A percentile compares a stretch with the other conserved stretches of the same genome.
These are phyloP conservation scores for Mus pahari DNA, from an alignment of 2,113 vertebrate species.

Conservation along the genomic window DNA sequence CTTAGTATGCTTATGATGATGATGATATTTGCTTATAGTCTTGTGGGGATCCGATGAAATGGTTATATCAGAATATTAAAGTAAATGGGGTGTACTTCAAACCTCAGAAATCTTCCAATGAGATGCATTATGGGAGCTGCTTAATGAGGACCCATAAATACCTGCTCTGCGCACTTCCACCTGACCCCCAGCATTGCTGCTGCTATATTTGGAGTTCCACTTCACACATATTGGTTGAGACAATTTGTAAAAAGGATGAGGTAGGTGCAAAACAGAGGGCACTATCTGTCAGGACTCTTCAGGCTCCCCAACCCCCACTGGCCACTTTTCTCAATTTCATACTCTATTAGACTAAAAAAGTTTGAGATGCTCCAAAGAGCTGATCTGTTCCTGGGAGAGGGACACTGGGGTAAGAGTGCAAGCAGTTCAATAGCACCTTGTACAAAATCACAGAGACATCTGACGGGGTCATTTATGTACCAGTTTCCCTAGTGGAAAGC, in stretches of 20 bases:
- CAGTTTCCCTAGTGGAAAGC: background rate
- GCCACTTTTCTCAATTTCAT: background rate
- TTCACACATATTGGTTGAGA: constrained; percentile 68
- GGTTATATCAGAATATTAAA: background rate
- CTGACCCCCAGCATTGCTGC: constrained; percentile 26
- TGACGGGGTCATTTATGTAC: background rate
- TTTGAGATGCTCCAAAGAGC: background rate
- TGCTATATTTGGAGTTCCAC: constrained; percentile 62
- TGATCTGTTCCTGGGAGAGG: constrained; percentile 6
- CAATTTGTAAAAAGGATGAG: constrained; percentile 61
- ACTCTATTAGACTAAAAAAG: background rate
- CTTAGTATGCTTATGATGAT: background rate
- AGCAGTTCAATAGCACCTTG: background rate
- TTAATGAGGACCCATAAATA: constrained; percentile 65
- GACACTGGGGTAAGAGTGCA: constrained; percentile 3
- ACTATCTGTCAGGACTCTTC: constrained; percentile 17
- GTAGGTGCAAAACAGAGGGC: constrained; percentile 52
- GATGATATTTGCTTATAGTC: background rate
- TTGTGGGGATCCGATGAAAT: background rate
- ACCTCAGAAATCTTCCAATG: background rate
- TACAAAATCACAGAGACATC: constrained; percentile 23
- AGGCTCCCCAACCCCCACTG: background rate
- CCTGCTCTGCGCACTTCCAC: constrained; percentile 2
- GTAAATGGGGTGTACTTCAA: constrained; percentile 4
- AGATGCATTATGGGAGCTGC: constrained; percentile 5